Conservation (phyloP, 2,113 vertebrate species). For the Pogona vitticeps region DNA sequence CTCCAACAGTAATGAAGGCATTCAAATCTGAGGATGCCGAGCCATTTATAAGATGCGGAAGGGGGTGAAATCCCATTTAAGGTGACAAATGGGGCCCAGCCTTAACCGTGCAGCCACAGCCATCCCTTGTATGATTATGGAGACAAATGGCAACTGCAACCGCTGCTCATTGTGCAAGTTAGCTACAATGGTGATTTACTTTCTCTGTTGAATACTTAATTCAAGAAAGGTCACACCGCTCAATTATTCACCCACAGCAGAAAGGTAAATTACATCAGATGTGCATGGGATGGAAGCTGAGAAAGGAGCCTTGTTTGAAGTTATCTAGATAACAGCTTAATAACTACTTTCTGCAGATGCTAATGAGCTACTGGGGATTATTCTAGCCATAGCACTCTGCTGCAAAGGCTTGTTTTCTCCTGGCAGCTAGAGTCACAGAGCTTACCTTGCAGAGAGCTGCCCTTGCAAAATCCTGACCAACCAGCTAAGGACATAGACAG, state of each 20-base stretch:
- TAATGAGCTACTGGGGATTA: conserved; percentile 42
- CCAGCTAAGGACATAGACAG: neutral
- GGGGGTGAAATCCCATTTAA: neutral
- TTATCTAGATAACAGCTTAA: conserved; percentile 32
- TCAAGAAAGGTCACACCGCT: neutral
- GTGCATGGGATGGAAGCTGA: neutral
- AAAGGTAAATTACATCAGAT: conserved; percentile 13
- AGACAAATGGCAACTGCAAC: neutral
- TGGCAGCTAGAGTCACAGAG: neutral
- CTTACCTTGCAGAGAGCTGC: neutral
- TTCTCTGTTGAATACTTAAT: conserved; percentile 27
- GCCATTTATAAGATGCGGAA: neutral
- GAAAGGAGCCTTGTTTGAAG: conserved; percentile 30
- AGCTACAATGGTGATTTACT: neutral
- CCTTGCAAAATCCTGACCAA: neutral
- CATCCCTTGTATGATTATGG: neutral
- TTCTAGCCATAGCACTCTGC: neutral
- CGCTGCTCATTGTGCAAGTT: neutral
- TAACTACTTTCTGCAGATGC: conserved; percentile 21
- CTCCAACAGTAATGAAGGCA: neutral
- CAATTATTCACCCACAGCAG: conserved; percentile 16
- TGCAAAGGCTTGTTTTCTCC: conserved; percentile 23
- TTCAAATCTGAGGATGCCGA: neutral
- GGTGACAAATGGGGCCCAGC: neutral
- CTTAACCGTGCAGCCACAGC: neutral